Evolutionary conservation across 2,113 vertebrate genomes (phyloP), one percentile per base, ranked within the genome.

Genomic region (Campylorhamphus procurvoides): DNA sequence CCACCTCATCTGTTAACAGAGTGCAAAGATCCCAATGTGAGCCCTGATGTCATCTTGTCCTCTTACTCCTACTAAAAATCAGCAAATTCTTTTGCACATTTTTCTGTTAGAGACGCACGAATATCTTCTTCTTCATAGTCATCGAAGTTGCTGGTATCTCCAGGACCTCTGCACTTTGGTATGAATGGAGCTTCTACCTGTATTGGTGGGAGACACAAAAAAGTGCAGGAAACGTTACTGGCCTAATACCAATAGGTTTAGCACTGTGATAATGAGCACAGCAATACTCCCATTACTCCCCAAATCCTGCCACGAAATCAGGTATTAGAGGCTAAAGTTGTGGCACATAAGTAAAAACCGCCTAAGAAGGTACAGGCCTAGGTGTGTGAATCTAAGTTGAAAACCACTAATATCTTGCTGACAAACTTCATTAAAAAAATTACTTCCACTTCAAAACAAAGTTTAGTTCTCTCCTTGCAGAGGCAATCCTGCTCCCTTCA

Each of bases 61-160:
- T 96, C 94, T 94, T 96, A 91, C 85, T 96, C 98, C 96, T 97
- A 98, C 98, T 99, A 99, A 98, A 99, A 99, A 96, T 99, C 99
- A 93, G 98, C 98, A 98, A 99, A 99, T 97, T 99, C 99, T 97
- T 99, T 99, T 93, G 98, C 98, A 97, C 99, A 99, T 98, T 99
- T 99, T 98, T 99, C 99, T 95, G 99, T 99, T 98, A 99, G 98
- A 89, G 99, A 99, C 89, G 99, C 98, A 76, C 98, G 99, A 97
- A 99, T 98, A 95, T 99, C 99, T 97, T 99, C 99, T 94, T 99
- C 99, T 97, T 99, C 99, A 85, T 99, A 99, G 96, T 99, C 99
- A 71, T 99, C 99, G 72, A 99, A 99, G 98, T 99, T 99, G 98
- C 99, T 99, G 71, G 99, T 99, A 98, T 99, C 99, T 95, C 99